These are phyloP conservation scores for Nemotelus nigrinus DNA, from an alignment of 2,888 invertebrate species.

Conservation along the genomic window DNA sequence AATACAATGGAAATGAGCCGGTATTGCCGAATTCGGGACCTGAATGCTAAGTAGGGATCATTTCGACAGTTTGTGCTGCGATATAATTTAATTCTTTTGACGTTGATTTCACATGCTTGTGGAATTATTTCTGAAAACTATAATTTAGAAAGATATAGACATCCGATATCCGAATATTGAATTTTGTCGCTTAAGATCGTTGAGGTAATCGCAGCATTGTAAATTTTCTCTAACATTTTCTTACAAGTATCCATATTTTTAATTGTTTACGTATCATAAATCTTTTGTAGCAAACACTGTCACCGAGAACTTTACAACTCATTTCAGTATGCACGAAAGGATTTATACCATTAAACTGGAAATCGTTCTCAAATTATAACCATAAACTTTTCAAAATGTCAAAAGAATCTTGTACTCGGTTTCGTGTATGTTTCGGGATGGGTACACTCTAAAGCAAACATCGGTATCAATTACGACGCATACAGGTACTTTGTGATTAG, in stretches of 20 bases:
- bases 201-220: not conserved
- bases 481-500: not conserved
- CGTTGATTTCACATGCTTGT: not conserved
- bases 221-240: too few relatives aligned
- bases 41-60: constrained; percentile 1
- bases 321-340: constrained; percentile 38
- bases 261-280: too few relatives aligned
- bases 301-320: not conserved
- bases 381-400: constrained; percentile 31
- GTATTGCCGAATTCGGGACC: not conserved
- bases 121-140: too few relatives aligned
- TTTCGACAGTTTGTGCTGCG: constrained; percentile 4
- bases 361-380: constrained; percentile 42
- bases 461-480: not conserved
- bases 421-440: constrained; percentile 19
- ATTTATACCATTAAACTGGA: constrained; percentile 38
- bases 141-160: too few relatives aligned
- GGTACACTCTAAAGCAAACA: not conserved
- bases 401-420: not conserved
- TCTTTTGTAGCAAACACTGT: too few relatives aligned
- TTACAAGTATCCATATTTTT: too few relatives aligned
- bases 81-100: not conserved
- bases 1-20: constrained; percentile 14
- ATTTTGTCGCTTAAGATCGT: too few relatives aligned
- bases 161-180: too few relatives aligned